Conservation (phyloP, 2,113 vertebrate species). For the Saccopteryx bilineata region DNA sequence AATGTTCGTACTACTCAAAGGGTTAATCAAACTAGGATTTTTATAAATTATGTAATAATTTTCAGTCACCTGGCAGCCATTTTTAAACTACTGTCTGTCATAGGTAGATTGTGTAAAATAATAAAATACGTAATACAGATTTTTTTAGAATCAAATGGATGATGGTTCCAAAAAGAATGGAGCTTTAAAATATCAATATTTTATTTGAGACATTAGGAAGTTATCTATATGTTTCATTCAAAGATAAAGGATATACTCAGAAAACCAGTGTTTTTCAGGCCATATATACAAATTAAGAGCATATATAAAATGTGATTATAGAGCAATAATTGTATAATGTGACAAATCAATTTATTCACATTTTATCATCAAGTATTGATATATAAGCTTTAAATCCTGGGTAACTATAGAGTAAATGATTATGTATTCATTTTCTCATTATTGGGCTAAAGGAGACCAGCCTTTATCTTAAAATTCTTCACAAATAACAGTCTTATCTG, state of each 20-base stretch:
- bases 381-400: background rate
- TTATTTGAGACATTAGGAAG: background rate
- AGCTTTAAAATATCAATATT: background rate
- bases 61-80: background rate
- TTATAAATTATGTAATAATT: background rate
- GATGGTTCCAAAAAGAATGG: background rate
- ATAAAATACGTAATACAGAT: background rate
- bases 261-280: background rate
- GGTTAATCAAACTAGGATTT: background rate
- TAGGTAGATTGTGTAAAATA: background rate
- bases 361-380: background rate
- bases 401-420: background rate
- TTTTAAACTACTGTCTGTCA: background rate
- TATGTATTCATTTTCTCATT: background rate
- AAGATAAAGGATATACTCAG: background rate
- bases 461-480: background rate
- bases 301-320: background rate
- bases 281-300: background rate
- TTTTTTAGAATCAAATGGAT: conserved; percentile 10
- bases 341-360: background rate
- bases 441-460: background rate
- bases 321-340: background rate
- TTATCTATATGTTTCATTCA: background rate
- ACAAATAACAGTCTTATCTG: background rate
- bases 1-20: no score